Conservation (phyloP, 64 coral and sea anemone species). For the Stichodactyla helianthus region DNA sequence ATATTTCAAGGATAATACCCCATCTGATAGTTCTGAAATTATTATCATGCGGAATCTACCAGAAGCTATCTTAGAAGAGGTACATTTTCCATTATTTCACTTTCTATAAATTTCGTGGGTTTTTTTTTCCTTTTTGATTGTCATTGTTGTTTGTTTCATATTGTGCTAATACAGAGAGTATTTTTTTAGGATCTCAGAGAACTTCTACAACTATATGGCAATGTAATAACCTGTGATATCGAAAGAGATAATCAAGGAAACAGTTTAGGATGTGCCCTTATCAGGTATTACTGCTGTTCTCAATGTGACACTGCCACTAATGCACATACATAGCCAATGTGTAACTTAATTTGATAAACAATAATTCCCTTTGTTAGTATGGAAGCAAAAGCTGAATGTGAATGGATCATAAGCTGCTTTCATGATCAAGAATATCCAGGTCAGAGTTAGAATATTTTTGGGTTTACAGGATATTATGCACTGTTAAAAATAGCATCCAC, state of each 20-base stretch:
- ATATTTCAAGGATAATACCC: background rate
- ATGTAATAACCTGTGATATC: background rate
- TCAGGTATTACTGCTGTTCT: background rate
- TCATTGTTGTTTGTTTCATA: background rate
- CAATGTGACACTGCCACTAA: too few relatives aligned
- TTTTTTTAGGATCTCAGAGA: constrained; percentile 8
- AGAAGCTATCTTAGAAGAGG: constrained; percentile 21
- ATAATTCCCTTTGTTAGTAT: background rate
- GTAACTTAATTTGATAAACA: background rate
- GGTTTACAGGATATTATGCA: too few relatives aligned
- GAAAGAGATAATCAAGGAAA: constrained; percentile 19
- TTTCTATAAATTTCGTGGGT: background rate
- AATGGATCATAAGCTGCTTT: constrained; percentile 31
- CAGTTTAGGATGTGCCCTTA: constrained; percentile 12
- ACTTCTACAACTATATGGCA: constrained; percentile 26
- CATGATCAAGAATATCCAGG: constrained; percentile 29
- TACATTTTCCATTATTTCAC: background rate
- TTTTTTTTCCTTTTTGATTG: background rate
- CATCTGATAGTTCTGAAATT: background rate
- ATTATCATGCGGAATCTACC: background rate
- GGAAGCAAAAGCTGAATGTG: constrained; percentile 24
- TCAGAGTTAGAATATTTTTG: background rate
- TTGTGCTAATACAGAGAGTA: background rate
- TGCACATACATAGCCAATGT: too few relatives aligned
- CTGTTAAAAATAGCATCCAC: too few relatives aligned